Percentiles rank a stretch among this genome's conserved stretches.
phyloP scores from a whole-genome alignment of 2,888 invertebrate genomes.

The Geotrupes spiniger region DNA sequence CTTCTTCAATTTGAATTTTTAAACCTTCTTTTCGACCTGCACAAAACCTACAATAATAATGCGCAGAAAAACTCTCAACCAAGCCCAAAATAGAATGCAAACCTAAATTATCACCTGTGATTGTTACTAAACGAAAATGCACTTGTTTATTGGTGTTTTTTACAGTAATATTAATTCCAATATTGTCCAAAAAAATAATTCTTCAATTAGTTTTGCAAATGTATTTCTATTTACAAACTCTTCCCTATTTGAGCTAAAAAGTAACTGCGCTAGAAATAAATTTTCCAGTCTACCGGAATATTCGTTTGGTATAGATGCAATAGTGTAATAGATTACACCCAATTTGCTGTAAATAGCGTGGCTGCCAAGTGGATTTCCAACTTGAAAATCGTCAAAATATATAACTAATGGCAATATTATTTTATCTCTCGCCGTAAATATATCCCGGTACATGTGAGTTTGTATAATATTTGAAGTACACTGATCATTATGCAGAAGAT shows the following conservation, averaged over 20 bases:
- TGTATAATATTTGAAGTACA: background rate
- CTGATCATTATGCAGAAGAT: background rate
- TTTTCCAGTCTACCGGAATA: conserved; percentile 27
- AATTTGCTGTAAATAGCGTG: conserved; percentile 32
- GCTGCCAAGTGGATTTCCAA: conserved; percentile 33
- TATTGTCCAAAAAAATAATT: conserved; percentile 23
- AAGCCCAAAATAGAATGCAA: conserved; percentile 32
- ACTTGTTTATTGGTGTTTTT: conserved; percentile 12
- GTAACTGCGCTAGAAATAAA: conserved; percentile 32
- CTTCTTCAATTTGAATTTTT: conserved; percentile 16
- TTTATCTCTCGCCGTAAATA: conserved; percentile 4
- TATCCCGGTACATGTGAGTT: background rate
- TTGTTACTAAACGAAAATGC: conserved; percentile 25
- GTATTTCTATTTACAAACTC: background rate
- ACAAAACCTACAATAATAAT: conserved; percentile 33
- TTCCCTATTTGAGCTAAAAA: conserved; percentile 20
- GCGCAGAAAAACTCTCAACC: conserved; percentile 30
- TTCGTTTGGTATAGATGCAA: conserved; percentile 30
- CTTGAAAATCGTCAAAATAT: conserved; percentile 34
- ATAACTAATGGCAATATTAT: conserved; percentile 26
- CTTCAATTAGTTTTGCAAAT: conserved; percentile 6
- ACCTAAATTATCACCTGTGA: conserved; percentile 35
- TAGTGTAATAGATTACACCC: conserved; percentile 31
- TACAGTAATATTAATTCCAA: conserved; percentile 27
- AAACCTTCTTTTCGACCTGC: conserved; percentile 17